These are phyloP conservation scores for Myripristis jacobus DNA, from an alignment of 2,797 vertebrate genomes.

Conservation along the genomic window DNA sequence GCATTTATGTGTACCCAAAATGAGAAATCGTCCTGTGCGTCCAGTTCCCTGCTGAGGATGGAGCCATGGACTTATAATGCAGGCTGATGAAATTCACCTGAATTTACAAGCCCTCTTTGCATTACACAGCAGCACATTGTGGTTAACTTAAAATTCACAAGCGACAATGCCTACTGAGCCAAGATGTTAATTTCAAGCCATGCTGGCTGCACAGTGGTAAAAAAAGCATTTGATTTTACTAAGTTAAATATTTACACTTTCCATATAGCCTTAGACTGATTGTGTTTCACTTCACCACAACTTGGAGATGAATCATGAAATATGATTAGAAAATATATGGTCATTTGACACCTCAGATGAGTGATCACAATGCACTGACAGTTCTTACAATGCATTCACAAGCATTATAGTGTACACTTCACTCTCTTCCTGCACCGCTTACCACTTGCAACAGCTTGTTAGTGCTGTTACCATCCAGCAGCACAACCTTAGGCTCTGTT, in stretches of 20 bases:
- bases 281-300: slow-evolving; percentile 59
- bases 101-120: neutral
- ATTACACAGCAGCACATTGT: neutral
- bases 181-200: slow-evolving; percentile 70
- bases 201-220: slow-evolving; percentile 64
- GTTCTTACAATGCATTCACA: slow-evolving; percentile 54
- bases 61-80: neutral
- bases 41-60: neutral
- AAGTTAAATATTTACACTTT: slow-evolving; percentile 64
- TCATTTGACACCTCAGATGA: slow-evolving; percentile 66
- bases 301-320: slow-evolving; percentile 54
- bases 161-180: slow-evolving; percentile 60
- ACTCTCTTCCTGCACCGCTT: slow-evolving; percentile 59
- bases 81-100: neutral
- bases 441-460: slow-evolving; percentile 60
- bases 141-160: slow-evolving; percentile 51
- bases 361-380: slow-evolving; percentile 38
- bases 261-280: slow-evolving; percentile 49
- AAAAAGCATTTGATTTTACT: slow-evolving; percentile 58
- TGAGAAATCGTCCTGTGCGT: neutral
- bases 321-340: slow-evolving; percentile 61
- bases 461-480: slow-evolving; percentile 62
- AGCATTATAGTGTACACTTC: slow-evolving; percentile 45
- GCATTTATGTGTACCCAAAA: neutral
- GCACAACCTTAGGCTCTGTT: slow-evolving; percentile 53